Evolutionary conservation across 2,888 invertebrate genomes (phyloP), one percentile per base, ranked within the genome.

Genomic region (Trissoscelio sp.): DNA sequence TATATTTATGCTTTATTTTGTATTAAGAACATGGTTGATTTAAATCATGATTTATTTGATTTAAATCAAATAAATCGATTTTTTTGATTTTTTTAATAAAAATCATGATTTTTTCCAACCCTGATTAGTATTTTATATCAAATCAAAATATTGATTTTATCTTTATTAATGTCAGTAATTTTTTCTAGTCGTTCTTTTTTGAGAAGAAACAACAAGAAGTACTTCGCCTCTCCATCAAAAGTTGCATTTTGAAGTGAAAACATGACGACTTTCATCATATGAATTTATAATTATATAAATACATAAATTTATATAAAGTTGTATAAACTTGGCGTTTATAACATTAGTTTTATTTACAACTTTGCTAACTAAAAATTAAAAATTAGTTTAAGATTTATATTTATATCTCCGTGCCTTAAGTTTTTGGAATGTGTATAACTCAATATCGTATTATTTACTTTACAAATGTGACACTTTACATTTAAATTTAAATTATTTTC

Each of bases 141-240:
- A n/a, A n/a, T n/a, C n/a, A n/a, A n/a, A n/a, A n/a, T n/a, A n/a
- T n/a, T n/a, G n/a, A n/a, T n/a, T n/a, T n/a, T n/a, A 46, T 46
- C 20, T 42, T 14, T 20, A 20, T 46, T 9, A 46, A 46, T 46
- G 7, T 46, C 20, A 46, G 9, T 20, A 20, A 82, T 44, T 74
- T 39, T 37, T 87, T 86, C 12, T 84, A 91, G 90, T 69, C 88
- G 90, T 62, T 87, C 90, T 16, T 90, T 91, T 81, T 83, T 89
- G 83, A 88, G 87, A 42, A 90, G 82, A 84, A n/a, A n/a, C n/a
- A 91, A 91, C 64, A 91, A 89, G 83, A 91, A 90, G 74, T 91
- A 89, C 70, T 91, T 91, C 60, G 90, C 89, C 24, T 91, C 91
- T 37, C 91, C 91, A 12, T 88, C 89, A 66, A 90, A 88, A 37